Evolutionary conservation across 1,140 invertebrate species (phyloP), one percentile per base, ranked within the genome.

Genomic region (Nilaparvata lugens): DNA sequence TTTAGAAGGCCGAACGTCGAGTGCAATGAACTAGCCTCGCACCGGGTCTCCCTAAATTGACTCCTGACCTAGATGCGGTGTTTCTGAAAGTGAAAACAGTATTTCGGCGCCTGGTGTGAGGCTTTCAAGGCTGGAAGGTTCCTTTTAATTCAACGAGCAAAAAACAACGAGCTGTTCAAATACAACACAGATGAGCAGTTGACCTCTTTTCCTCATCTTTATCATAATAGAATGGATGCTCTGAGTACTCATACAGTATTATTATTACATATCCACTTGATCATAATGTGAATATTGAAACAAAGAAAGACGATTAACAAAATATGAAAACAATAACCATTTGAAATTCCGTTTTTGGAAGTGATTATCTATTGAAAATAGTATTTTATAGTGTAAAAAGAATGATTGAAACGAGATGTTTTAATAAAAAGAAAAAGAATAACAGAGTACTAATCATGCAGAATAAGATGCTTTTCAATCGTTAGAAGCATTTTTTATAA

Each of bases 21-120:
- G 74, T 72, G 72, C 74, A 77, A 76, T 73, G 75, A 76, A 76
- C 75, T 72, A 71, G 69, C 72, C 74, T 76, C 75, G 72, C 74
- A 67, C 75, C 72, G 70, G 73, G 74, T 70, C 71, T 70, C 72
- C 69, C 69, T 72, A 74, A 76, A 74, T 75, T 74, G 75, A 75
- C 75, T 76, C 75, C 72, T 72, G 69, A 66, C 68, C 71, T 75
- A 71, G 74, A 35, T 60, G 51, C 53, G 16, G 31, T 21, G 28
- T 31, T 18, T 35, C 52, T 60, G 59, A 76, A 77, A 76, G 75
- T 77, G 75, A 76, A 77, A 76, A 74, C 72, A 69, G 38, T 68
- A 69, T 71, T 71, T 63, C 60, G 63, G 43, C 60, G 58, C 61
- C 65, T 62, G 59, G 51, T 21, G 13, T 31, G 65, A 68, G 64